These are phyloP conservation scores for Donacobius atricapilla DNA, from an alignment of 2,113 vertebrate species.

Conservation along the genomic window DNA sequence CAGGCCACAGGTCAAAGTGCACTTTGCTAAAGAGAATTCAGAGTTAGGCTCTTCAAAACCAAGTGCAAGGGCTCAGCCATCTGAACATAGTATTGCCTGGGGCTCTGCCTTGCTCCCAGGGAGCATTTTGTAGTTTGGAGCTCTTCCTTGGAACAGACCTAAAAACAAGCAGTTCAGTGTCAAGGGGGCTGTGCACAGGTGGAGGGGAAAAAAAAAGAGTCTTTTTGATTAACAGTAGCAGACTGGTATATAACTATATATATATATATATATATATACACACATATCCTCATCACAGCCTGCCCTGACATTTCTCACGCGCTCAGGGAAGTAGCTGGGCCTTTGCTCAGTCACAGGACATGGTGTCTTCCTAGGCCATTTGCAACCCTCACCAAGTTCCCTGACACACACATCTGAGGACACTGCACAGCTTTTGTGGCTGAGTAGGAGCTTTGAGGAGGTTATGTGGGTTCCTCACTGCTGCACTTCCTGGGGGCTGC, in stretches of 20 bases:
- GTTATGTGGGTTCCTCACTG: neutral
- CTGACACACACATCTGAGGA: neutral
- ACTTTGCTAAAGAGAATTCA: neutral
- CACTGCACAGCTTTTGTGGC: neutral
- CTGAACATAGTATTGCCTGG: neutral
- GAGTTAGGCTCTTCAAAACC: neutral
- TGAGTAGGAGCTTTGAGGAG: neutral
- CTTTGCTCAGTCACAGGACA: rapidly evolving
- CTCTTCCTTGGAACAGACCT: neutral
- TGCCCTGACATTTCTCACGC: neutral
- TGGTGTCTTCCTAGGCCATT: neutral
- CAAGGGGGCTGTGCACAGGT: neutral
- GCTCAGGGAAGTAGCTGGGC: neutral
- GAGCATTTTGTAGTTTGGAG: neutral
- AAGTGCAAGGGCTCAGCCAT: neutral
- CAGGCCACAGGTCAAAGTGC: neutral
- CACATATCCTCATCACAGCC: neutral
- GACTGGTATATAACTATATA: neutral
- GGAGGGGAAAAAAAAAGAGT: neutral
- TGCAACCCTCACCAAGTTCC: neutral
- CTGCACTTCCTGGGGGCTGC: neutral
- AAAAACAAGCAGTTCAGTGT: neutral
- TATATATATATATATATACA: too few relatives aligned
- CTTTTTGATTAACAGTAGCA: neutral
- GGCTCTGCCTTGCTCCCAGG: neutral